Evolutionary conservation across 1,140 invertebrate genomes (phyloP), one percentile per base, ranked within the genome.

Genomic region (Pachypeltis micranthus): DNA sequence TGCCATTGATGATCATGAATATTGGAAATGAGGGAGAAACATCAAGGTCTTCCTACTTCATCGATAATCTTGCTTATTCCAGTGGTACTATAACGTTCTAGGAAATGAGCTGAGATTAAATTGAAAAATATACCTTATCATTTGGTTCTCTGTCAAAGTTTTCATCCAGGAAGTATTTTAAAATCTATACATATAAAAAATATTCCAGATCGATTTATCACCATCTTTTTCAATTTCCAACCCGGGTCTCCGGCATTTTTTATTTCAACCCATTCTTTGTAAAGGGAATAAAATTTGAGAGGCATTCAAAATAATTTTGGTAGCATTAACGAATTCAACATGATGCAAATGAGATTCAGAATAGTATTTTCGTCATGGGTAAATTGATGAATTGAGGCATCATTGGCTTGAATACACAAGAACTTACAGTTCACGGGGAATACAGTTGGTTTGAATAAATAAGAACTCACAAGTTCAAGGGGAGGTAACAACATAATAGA

Each of bases 131-230:
- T 51, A 51, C 12, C 21, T 10, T 51, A 16, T 10, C 19, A 10
- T 51, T 16, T 51, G 23, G 23, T 21, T 10, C n/a, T 51, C 23
- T 51, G 47, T 51, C 47, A 14, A 21, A 21, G 19, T 14, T 51
- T 51, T 51, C 47, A 51, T 51, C 21, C n/a, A 39, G 7, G 7
- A 10, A n/a, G 34, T 39, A 39, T 3, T 51, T 21, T 51, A 4
- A 51, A 7, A 51, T 51, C 47, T 51, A 51, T 10, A 16, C 47
- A 51, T 51, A 51, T 51, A 51, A 51, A 51, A 51, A 51, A 51
- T 51, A 51, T 51, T 51, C 47, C 21, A 51, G 47, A 51, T 10
- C 7, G 12, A 21, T 10, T 51, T 51, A 51, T 21, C 47, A 10
- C n/a, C n/a, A n/a, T n/a, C n/a, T n/a, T n/a, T n/a, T n/a, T n/a